A percentile compares a stretch with the other conserved stretches of the same genome.
phyloP scores from a whole-genome alignment of 2,113 vertebrate species.

The Chionis minor region DNA sequence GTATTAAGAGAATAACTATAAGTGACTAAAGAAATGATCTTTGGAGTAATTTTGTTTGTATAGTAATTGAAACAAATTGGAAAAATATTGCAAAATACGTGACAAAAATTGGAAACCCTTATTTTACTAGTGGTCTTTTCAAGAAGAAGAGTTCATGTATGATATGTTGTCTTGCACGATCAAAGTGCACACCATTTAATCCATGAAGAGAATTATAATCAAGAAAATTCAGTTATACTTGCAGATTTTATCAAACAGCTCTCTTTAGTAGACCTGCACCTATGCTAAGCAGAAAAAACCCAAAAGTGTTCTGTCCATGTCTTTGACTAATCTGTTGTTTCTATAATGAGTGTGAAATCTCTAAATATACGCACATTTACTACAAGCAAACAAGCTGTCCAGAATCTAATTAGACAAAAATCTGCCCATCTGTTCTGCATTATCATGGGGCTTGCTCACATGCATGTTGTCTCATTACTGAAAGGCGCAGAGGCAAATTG shows the following conservation, averaged over 20 bases:
- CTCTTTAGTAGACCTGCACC: not conserved
- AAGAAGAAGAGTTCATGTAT: not conserved
- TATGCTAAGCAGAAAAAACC: not conserved
- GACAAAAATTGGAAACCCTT: not conserved
- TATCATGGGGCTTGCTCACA: constrained; percentile 75
- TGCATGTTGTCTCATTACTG: constrained; percentile 74
- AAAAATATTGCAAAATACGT: not conserved
- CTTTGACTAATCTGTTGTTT: constrained; percentile 66
- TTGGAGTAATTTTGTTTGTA: not conserved
- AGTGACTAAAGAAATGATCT: not conserved
- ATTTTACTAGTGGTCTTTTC: not conserved
- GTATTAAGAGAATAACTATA: not conserved
- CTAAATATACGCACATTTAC: constrained; percentile 70
- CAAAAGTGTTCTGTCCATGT: not conserved
- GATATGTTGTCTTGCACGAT: not conserved
- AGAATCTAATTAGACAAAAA: constrained; percentile 84
- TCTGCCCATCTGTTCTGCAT: constrained; percentile 83
- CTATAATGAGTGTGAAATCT: constrained; percentile 81
- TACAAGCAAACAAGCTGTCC: constrained; percentile 71
- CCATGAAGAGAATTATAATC: not conserved
- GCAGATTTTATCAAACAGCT: constrained; percentile 12
- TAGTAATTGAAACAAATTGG: not conserved
- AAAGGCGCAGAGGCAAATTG: constrained; percentile 82
- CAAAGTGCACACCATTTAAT: not conserved
- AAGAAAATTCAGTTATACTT: constrained; percentile 39